Conservation (phyloP, 2,797 vertebrate genomes). For the Hyperoplus immaculatus region DNA sequence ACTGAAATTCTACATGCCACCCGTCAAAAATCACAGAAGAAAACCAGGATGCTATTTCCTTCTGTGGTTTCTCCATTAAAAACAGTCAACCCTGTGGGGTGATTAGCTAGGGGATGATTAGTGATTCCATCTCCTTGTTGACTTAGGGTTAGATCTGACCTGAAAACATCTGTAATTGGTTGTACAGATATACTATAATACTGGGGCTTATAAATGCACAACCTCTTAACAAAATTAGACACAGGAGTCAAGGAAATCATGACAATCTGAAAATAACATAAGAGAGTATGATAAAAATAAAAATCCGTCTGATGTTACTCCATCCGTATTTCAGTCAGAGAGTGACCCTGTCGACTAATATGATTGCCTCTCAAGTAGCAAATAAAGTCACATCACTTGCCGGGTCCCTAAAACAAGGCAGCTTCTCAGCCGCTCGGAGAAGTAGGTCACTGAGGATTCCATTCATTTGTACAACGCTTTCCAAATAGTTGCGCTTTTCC, state of each 20-base stretch:
- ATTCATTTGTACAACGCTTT: conserved; percentile 83
- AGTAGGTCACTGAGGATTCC: conserved; percentile 85
- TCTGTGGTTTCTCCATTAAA: background rate
- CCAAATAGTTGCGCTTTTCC: conserved; percentile 84
- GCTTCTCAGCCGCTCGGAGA: conserved; percentile 76
- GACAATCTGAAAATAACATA: conserved; percentile 28
- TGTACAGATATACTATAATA: background rate
- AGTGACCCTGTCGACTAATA: conserved; percentile 24
- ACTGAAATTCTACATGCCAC: conserved; percentile 30
- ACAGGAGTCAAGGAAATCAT: background rate
- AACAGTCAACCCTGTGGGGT: background rate
- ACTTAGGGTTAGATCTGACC: conserved; percentile 4
- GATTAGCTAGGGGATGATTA: background rate
- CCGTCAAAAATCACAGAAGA: conserved; percentile 2
- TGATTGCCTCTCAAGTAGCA: conserved; percentile 54
- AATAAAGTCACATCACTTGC: conserved; percentile 70
- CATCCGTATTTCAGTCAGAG: conserved; percentile 1
- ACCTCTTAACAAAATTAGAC: conserved; percentile 1
- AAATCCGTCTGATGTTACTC: conserved; percentile 19
- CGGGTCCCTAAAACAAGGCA: conserved; percentile 77
- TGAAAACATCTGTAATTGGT: conserved; percentile 1
- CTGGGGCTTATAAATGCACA: background rate
- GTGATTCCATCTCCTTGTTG: conserved; percentile 5
- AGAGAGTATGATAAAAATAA: conserved; percentile 17
- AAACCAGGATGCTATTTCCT: conserved; percentile 4